Conservation (phyloP, 2,888 invertebrate genomes). For the Dryomyza anilis region DNA sequence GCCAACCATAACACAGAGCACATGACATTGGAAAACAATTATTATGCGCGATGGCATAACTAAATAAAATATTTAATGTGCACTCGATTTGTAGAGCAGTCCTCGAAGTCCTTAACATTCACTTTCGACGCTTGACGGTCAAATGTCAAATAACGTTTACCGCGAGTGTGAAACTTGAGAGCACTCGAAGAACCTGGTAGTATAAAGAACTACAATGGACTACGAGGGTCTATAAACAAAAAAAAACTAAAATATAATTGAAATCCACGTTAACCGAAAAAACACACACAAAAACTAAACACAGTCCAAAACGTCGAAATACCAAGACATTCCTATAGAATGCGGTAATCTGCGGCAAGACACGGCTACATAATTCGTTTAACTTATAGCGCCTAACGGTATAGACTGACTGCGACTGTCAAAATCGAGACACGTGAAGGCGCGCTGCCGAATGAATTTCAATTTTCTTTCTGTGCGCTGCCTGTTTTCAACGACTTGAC, state of each 20-base stretch:
- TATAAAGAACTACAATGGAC: too few relatives aligned
- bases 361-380: neutral
- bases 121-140: slow-evolving; percentile 6
- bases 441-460: too few relatives aligned
- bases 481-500: slow-evolving; percentile 1
- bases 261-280: too few relatives aligned
- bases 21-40: slow-evolving; percentile 5
- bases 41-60: neutral
- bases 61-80: slow-evolving; percentile 6
- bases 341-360: neutral
- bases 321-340: slow-evolving; percentile 1
- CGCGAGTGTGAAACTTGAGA: too few relatives aligned
- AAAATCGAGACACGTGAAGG: neutral
- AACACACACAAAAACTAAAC: too few relatives aligned
- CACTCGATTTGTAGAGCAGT: neutral
- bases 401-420: neutral
- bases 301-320: neutral
- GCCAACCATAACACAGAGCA: neutral
- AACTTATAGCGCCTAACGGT: neutral
- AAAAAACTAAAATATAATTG: too few relatives aligned
- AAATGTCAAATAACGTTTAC: too few relatives aligned
- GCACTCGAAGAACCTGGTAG: too few relatives aligned
- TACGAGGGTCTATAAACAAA: too few relatives aligned
- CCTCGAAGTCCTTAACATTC: slow-evolving; percentile 13
- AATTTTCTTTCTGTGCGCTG: too few relatives aligned